Percentiles rank a stretch among this genome's conserved stretches.
Conservation (phyloP, 2,113 vertebrate genomes). For the Ochotona princeps region DNA sequence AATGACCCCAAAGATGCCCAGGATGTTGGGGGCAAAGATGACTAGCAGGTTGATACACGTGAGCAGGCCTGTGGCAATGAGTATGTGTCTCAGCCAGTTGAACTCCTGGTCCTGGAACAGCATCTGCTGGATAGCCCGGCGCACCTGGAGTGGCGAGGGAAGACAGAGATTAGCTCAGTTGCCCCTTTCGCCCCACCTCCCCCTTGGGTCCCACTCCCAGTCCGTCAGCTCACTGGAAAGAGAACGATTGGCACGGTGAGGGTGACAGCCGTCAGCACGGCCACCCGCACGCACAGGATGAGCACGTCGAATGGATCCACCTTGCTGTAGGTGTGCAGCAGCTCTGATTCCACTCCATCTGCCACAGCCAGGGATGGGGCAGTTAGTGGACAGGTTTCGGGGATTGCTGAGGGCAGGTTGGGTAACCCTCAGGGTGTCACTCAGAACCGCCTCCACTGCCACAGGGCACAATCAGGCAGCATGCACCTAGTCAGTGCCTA, state of each 20-base stretch:
- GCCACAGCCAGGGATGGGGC: constrained; percentile 37
- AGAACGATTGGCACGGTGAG: constrained; percentile 98
- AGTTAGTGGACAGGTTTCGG: constrained; percentile 48
- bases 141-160: constrained; percentile 88
- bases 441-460: constrained; percentile 43
- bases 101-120: constrained; percentile 94
- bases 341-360: constrained; percentile 94
- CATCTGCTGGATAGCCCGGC: constrained; percentile 97
- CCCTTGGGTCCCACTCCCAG: fast-evolving
- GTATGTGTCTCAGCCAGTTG: constrained; percentile 92
- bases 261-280: constrained; percentile 96
- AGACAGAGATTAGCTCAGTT: neutral
- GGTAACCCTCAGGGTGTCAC: constrained; percentile 14
- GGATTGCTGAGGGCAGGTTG: neutral
- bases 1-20: constrained; percentile 97
- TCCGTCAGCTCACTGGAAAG: constrained; percentile 92
- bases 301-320: constrained; percentile 95
- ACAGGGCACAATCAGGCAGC: constrained; percentile 41
- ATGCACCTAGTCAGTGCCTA: neutral
- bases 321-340: constrained; percentile 96
- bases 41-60: constrained; percentile 95
- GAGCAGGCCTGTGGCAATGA: constrained; percentile 92
- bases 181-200: fast-evolving
- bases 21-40: constrained; percentile 98
- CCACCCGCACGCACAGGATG: constrained; percentile 96